Evolutionary conservation across 2,888 invertebrate genomes (phyloP).

Genomic region (Linnaemya tessellans): DNA sequence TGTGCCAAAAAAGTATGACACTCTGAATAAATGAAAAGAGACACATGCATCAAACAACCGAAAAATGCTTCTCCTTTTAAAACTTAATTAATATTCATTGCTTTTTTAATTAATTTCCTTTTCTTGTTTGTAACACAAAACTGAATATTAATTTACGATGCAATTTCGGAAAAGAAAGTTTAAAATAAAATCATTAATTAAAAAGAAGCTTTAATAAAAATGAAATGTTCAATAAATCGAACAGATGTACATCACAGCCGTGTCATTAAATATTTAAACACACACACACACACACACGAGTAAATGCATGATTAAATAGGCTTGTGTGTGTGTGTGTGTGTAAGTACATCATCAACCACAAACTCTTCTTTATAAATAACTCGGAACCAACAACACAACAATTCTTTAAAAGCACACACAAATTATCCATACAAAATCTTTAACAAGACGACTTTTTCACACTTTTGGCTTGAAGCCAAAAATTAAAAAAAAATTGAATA

Average conservation of each 20-base stretch:
- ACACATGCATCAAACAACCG: too few species aligned
- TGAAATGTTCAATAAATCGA: constrained; percentile 34
- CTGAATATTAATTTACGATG: neutral
- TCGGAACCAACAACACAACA: constrained; percentile 15
- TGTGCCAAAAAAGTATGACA: too few species aligned
- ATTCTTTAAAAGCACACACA: constrained; percentile 19
- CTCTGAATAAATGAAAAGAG: too few species aligned
- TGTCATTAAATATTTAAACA: constrained; percentile 6
- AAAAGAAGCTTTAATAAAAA: constrained; percentile 5
- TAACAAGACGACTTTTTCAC: constrained; percentile 41
- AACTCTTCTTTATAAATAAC: constrained; percentile 39
- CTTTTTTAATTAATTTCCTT: neutral
- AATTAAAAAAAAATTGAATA: neutral
- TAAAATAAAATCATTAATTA: neutral
- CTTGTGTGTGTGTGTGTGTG: neutral
- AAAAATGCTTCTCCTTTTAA: too few species aligned
- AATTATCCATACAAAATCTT: constrained; percentile 42
- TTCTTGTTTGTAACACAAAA: neutral
- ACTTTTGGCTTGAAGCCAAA: constrained; percentile 62
- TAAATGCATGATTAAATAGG: too few species aligned
- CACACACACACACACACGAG: neutral
- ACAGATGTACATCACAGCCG: constrained; percentile 52
- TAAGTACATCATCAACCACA: neutral
- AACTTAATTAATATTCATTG: too few species aligned
- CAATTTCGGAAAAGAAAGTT: neutral